Percentiles rank a stretch among this genome's conserved stretches.
phyloP scores from a whole-genome alignment of 2,113 vertebrate genomes.

The Pedionomus torquatus region DNA sequence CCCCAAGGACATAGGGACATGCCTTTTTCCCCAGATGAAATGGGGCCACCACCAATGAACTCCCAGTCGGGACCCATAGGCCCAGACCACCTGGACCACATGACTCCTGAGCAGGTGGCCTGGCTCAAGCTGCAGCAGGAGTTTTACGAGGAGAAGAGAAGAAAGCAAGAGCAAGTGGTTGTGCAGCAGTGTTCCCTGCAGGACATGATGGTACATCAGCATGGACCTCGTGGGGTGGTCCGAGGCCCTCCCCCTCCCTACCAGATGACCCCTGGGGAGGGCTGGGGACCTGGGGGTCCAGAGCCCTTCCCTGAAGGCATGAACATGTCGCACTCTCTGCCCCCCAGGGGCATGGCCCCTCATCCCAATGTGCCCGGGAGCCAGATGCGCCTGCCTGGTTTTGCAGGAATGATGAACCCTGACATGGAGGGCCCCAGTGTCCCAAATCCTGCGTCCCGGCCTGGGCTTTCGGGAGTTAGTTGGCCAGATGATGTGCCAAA shows the following conservation, averaged over 20 bases:
- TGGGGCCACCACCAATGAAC: conserved; percentile 88
- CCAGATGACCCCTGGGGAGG: conserved; percentile 92
- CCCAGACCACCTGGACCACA: conserved; percentile 91
- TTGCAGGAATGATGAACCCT: conserved; percentile 95
- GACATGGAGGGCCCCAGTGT: conserved; percentile 89
- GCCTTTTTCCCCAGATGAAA: conserved; percentile 94
- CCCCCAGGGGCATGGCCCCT: conserved; percentile 90
- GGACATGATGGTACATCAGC: conserved; percentile 97
- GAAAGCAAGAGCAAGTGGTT: conserved; percentile 91
- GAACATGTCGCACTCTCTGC: conserved; percentile 83
- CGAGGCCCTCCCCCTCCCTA: conserved; percentile 95
- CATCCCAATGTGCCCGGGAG: conserved; percentile 81
- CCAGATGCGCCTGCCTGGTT: conserved; percentile 93
- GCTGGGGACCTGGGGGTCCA: conserved; percentile 88
- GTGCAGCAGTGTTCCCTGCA: conserved; percentile 94
- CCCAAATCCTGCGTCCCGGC: conserved; percentile 83
- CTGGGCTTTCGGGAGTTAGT: conserved; percentile 87
- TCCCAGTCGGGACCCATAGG: conserved; percentile 82
- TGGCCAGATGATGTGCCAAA: conserved; percentile 98
- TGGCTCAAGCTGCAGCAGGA: conserved; percentile 99
- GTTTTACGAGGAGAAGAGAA: conserved; percentile 96
- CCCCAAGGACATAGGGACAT: conserved; percentile 94
- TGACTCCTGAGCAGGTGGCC: conserved; percentile 97
- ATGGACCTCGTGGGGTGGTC: conserved; percentile 91
- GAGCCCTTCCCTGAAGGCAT: conserved; percentile 93